A percentile compares a stretch with the other conserved stretches of the same genome.
Evolutionary conservation across 1,140 invertebrate genomes (phyloP).

Genomic region (Phthorimaea operculella): DNA sequence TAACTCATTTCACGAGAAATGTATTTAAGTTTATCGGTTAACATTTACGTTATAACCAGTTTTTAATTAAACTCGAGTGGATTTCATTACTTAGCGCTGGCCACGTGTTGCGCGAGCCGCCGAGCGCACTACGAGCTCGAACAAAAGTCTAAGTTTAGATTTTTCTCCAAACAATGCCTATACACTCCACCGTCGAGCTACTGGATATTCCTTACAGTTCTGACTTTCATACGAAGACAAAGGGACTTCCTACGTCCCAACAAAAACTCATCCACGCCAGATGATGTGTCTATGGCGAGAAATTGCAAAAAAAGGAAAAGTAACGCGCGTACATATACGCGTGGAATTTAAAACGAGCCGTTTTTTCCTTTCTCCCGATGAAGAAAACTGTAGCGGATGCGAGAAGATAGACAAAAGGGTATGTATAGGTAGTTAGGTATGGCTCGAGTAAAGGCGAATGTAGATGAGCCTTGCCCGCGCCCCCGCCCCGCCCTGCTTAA

Average conservation of each 20-base stretch:
- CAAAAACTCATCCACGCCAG: conserved; percentile 65
- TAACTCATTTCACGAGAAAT: conserved; percentile 23
- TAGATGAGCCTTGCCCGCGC: conserved; percentile 55
- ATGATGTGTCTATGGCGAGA: conserved; percentile 66
- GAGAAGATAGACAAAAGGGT: conserved; percentile 59
- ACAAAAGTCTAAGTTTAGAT: conserved; percentile 54
- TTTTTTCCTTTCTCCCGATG: conserved; percentile 48
- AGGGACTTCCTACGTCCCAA: conserved; percentile 59
- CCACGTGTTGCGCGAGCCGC: conserved; percentile 51
- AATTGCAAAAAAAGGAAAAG: conserved; percentile 58
- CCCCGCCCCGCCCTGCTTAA: conserved; percentile 51
- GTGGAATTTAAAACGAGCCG: conserved; percentile 54
- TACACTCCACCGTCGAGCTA: conserved; percentile 35
- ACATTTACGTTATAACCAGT: conserved; percentile 25
- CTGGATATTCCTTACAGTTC: conserved; percentile 62
- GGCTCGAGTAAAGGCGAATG: conserved; percentile 57
- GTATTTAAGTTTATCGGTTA: conserved; percentile 25
- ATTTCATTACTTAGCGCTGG: conserved; percentile 51
- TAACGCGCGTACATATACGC: conserved; percentile 39
- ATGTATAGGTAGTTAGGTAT: conserved; percentile 57
- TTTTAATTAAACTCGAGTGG: conserved; percentile 40
- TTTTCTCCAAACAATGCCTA: conserved; percentile 60
- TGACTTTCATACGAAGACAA: conserved; percentile 63
- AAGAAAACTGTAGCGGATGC: conserved; percentile 61
- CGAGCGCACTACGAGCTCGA: conserved; percentile 14